Conservation (phyloP, 2,888 invertebrate species). For the Nomada flava region DNA sequence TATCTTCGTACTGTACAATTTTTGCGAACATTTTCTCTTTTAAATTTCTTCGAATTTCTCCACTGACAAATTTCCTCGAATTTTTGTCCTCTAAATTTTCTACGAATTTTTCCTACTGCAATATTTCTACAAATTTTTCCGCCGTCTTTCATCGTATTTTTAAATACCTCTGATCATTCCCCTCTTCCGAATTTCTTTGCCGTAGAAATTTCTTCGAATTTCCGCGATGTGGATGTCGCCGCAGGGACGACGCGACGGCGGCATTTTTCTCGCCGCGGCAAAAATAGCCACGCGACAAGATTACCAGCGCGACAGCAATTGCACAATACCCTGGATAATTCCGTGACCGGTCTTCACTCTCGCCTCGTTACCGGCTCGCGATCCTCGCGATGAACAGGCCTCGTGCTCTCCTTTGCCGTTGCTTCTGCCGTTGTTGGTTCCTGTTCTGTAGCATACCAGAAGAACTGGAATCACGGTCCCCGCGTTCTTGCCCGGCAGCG, state of each 20-base stretch:
- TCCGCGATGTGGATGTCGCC: not conserved
- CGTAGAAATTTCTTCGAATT: not conserved
- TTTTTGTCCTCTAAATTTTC: too few species aligned
- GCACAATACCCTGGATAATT: slow-evolving; percentile 61
- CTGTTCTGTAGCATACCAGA: slow-evolving; percentile 32
- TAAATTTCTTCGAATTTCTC: too few species aligned
- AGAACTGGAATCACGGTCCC: slow-evolving; percentile 68
- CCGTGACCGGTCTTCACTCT: slow-evolving; percentile 59
- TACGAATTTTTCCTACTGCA: too few species aligned
- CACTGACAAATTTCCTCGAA: too few species aligned
- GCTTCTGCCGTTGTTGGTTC: slow-evolving; percentile 28
- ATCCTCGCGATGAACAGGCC: slow-evolving; percentile 24
- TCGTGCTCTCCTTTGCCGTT: slow-evolving; percentile 28
- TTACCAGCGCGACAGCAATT: slow-evolving; percentile 41
- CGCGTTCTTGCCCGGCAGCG: slow-evolving; percentile 58
- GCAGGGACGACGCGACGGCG: not conserved
- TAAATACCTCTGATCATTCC: too few species aligned
- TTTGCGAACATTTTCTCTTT: too few species aligned
- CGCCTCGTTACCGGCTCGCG: slow-evolving; percentile 53
- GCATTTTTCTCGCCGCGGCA: slow-evolving; percentile 24
- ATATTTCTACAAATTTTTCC: too few species aligned
- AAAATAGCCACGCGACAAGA: slow-evolving; percentile 36
- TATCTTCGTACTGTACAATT: too few species aligned
- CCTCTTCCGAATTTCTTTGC: not conserved
- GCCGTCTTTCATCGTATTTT: too few species aligned